These are phyloP conservation scores for Brenthis daphne DNA, from an alignment of 2,888 invertebrate species.

Conservation along the genomic window DNA sequence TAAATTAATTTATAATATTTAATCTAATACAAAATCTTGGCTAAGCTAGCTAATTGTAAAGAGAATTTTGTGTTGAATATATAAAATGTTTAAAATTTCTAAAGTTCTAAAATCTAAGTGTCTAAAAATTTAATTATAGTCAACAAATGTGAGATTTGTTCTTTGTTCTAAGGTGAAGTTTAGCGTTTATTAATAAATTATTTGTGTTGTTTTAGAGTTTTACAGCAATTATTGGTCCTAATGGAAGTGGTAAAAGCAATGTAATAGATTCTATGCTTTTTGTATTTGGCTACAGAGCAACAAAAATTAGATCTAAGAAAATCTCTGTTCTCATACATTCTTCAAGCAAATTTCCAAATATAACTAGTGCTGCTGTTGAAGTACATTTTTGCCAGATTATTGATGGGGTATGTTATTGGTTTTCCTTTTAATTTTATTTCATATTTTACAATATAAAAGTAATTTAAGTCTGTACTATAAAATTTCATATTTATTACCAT, in stretches of 20 bases:
- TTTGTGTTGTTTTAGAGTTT: slow-evolving; percentile 85
- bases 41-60: not conserved
- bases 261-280: slow-evolving; percentile 99
- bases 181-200: too few relatives aligned
- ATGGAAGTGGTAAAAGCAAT: slow-evolving; percentile 99
- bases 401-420: slow-evolving; percentile 84
- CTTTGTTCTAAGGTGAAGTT: slow-evolving; percentile 41
- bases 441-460: not conserved
- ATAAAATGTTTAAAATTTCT: slow-evolving; percentile 27
- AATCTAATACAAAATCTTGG: not conserved
- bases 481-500: too few relatives aligned
- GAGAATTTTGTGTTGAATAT: not conserved
- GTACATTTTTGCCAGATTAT: slow-evolving; percentile 93
- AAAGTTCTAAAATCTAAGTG: too few relatives aligned
- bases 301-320: slow-evolving; percentile 97
- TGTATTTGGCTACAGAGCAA: slow-evolving; percentile 98
- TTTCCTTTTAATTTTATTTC: slow-evolving; percentile 4
- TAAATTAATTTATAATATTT: not conserved
- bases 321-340: slow-evolving; percentile 96
- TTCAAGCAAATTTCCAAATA: slow-evolving; percentile 89
- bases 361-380: slow-evolving; percentile 89
- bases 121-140: too few relatives aligned
- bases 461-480: too few relatives aligned
- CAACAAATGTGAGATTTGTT: slow-evolving; percentile 50
- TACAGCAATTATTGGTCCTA: slow-evolving; percentile 98